A percentile compares a stretch with the other conserved stretches of the same genome.
Evolutionary conservation across 2,113 vertebrate species (phyloP).

Genomic region (Gasterosteus nipponicus): DNA sequence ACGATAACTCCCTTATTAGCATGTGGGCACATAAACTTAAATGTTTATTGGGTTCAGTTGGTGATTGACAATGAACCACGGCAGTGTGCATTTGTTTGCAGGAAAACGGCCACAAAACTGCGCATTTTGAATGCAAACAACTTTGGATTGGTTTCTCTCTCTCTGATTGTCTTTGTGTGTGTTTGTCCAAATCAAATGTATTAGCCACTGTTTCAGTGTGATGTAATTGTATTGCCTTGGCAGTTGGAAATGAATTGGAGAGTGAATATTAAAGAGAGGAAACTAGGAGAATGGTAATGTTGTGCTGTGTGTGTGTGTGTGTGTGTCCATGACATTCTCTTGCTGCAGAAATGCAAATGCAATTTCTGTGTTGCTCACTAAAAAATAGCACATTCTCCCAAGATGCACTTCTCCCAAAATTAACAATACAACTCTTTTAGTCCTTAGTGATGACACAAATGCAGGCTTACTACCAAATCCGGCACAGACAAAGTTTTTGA

Average conservation of each 20-base stretch:
- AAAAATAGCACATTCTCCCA: slow-evolving; percentile 16
- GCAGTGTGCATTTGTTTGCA: slow-evolving; percentile 9
- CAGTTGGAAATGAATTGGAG: slow-evolving; percentile 49
- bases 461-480: slow-evolving; percentile 10
- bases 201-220: slow-evolving; percentile 63
- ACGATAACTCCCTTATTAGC: neutral
- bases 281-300: slow-evolving; percentile 51
- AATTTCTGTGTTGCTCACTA: slow-evolving; percentile 18
- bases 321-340: slow-evolving; percentile 18
- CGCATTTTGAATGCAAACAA: slow-evolving; percentile 37
- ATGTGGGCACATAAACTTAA: slow-evolving; percentile 2
- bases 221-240: slow-evolving; percentile 62
- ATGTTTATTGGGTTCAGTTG: slow-evolving; percentile 21
- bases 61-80: slow-evolving; percentile 17
- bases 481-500: slow-evolving; percentile 29
- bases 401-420: neutral
- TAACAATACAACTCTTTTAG: slow-evolving; percentile 20
- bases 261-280: slow-evolving; percentile 48
- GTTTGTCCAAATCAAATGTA: slow-evolving; percentile 67
- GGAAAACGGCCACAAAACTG: slow-evolving; percentile 34
- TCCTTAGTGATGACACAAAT: slow-evolving; percentile 32
- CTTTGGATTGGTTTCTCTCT: slow-evolving; percentile 18
- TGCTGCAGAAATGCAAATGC: slow-evolving; percentile 28
- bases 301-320: slow-evolving; percentile 15
- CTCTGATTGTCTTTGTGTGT: slow-evolving; percentile 18